These are phyloP conservation scores for Lophotriccus pileatus DNA, from an alignment of 2,797 vertebrate genomes.

Conservation along the genomic window DNA sequence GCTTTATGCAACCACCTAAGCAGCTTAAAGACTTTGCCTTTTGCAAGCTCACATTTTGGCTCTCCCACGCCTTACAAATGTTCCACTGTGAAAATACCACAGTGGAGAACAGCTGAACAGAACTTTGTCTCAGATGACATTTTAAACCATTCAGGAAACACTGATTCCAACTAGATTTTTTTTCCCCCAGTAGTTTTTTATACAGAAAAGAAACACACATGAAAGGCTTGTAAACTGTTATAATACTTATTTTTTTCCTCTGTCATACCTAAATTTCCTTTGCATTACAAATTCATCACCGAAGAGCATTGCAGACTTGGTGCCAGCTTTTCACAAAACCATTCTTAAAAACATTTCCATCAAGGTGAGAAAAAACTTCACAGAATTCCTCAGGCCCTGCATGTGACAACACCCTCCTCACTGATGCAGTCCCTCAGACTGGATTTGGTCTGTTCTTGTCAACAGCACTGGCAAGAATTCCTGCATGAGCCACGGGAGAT, in stretches of 20 bases:
- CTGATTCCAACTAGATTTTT: neutral
- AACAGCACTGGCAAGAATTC: neutral
- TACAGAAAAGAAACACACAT: neutral
- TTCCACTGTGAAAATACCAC: neutral
- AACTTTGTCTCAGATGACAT: neutral
- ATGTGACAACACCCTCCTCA: neutral
- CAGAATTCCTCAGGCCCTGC: neutral
- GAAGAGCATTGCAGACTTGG: neutral
- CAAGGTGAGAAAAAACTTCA: neutral
- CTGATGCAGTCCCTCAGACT: neutral
- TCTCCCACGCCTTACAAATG: neutral
- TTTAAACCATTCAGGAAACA: slow-evolving; percentile 7
- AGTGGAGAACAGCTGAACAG: neutral
- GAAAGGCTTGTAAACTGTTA: neutral
- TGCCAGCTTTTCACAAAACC: neutral
- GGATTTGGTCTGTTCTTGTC: neutral
- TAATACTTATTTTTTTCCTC: neutral
- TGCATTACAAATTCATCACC: neutral
- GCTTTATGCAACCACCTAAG: neutral
- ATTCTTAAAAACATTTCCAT: neutral
- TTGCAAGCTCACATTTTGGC: neutral
- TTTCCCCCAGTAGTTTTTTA: neutral
- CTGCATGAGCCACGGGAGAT: slow-evolving; percentile 29
- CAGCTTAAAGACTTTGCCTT: neutral
- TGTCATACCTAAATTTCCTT: neutral